Percentiles rank a stretch among this genome's conserved stretches.
These are phyloP conservation scores for Temnothorax longispinosus DNA, from an alignment of 1,140 invertebrate species.

Conservation along the genomic window DNA sequence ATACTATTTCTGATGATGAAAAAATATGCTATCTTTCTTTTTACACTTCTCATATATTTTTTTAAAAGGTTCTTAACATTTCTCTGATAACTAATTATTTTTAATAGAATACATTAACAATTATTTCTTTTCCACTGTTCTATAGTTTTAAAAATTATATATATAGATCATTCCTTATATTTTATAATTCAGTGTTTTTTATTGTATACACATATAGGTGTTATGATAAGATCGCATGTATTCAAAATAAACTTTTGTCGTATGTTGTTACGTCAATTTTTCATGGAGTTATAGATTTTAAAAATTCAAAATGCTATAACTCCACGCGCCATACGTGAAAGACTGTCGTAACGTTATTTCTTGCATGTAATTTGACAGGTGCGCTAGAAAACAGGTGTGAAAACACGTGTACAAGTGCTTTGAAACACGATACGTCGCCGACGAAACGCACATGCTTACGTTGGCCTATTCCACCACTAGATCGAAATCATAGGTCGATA, in stretches of 20 bases:
- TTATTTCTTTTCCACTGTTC: background rate
- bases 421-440: background rate
- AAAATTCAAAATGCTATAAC: background rate
- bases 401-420: background rate
- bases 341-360: background rate
- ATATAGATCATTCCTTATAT: background rate
- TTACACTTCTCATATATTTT: background rate
- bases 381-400: background rate
- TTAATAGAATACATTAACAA: background rate
- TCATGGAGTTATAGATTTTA: background rate
- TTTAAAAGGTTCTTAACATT: background rate
- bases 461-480: background rate
- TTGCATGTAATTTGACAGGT: constrained; percentile 7
- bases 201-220: background rate
- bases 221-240: background rate
- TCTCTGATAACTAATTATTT: background rate
- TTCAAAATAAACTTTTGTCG: background rate
- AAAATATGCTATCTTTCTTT: background rate
- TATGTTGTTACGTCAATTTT: background rate
- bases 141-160: background rate
- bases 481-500: background rate
- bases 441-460: background rate
- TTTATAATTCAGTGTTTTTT: background rate
- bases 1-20: background rate
- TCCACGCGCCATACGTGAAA: background rate